phyloP scores from a whole-genome alignment of 1,140 invertebrate genomes.

The Sarcophaga bullata region DNA sequence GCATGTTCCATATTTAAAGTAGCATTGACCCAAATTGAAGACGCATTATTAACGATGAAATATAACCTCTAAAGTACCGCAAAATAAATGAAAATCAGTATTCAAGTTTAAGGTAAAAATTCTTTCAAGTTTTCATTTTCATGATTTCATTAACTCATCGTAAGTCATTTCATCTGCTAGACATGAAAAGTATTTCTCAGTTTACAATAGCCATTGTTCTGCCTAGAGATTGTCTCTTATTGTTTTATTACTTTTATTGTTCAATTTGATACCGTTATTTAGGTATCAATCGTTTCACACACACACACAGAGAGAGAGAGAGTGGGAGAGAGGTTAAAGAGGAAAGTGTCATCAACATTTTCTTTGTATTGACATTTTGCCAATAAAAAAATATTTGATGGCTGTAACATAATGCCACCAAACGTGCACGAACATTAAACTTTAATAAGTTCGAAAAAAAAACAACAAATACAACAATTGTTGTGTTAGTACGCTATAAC shows the following conservation, averaged over 20 bases:
- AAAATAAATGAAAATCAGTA: neutral
- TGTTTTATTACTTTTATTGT: no score
- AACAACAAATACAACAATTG: neutral
- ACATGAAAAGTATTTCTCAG: no score
- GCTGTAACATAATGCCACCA: neutral
- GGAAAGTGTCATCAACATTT: neutral
- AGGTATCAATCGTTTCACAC: no score
- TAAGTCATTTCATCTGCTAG: no score
- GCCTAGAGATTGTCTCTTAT: no score
- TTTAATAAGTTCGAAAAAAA: neutral
- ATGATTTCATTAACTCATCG: no score
- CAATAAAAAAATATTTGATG: neutral
- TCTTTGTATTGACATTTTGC: neutral
- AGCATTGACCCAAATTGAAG: neutral
- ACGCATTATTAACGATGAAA: neutral
- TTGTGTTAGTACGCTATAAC: neutral
- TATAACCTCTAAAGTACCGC: neutral
- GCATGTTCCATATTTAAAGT: neutral
- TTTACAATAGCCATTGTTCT: no score
- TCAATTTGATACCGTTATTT: no score
- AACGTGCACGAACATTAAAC: neutral
- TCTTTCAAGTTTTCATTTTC: neutral
- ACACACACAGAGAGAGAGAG: no score
- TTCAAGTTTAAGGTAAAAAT: constrained; percentile 11
- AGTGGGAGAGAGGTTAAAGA: no score